Evolutionary conservation across 2,113 vertebrate species (phyloP), one percentile per base, ranked within the genome.

Genomic region (Pachypanchax playfairii): DNA sequence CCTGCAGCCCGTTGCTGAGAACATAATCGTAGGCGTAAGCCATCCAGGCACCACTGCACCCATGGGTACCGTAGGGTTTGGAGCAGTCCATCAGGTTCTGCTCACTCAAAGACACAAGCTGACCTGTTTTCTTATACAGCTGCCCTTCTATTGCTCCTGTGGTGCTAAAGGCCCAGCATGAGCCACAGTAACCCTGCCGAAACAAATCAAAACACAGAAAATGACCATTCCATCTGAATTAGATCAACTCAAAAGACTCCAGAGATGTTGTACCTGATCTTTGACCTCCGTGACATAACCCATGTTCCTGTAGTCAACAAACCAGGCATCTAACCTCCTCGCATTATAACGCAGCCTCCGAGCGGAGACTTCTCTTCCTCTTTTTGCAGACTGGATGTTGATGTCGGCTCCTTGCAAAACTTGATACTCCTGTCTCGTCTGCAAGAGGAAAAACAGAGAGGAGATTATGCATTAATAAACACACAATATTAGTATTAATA

Each of bases 161-260:
- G 28, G 92, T 93, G 84, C 92, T 93, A 73, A 93, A 93, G 17
- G 92, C 91, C 92, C 92, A 93, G 75, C 92, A 93, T 0, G 92
- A 93, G 29, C 92, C 92, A 76, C 92, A 93, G 76, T 83, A 91
- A 22, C 92, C 91, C 92, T 93, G 63, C 8, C 41, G 53, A 26
- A 9, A 75, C 3, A 1, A 57, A 52, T 61, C 11, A 31, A 72
- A 63, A 28, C 24, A 28, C 4, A 18, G 7, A 38, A 24, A 12
- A 63, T 22, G 36, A 14, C 28, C 55, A 42, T 58, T 57, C 21
- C 15, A 2, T 14, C 25, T 18, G 10, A 4, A 39, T 47, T 3
- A 52, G 20, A 64, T 1, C 5, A 7, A 25, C 9, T 18, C 2
- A 42, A 5, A 2, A 18, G 15, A 3, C 3, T 31, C n/a, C 12